phyloP scores from a whole-genome alignment of 2,888 invertebrate species.

The Chrysodeixis includens region DNA sequence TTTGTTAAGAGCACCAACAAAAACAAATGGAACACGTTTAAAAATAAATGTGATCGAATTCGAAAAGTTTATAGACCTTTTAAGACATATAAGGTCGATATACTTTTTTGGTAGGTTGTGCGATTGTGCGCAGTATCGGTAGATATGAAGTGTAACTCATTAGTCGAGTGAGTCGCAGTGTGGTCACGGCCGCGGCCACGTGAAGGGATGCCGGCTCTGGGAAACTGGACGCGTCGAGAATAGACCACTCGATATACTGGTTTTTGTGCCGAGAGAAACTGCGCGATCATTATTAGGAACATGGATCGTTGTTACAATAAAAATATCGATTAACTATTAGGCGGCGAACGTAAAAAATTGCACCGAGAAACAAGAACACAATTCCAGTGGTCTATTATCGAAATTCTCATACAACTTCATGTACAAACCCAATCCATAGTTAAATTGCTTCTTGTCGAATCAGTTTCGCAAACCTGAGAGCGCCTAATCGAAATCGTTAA shows the following conservation, averaged over 20 bases:
- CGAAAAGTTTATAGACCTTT: slow-evolving; percentile 26
- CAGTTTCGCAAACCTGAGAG: slow-evolving; percentile 29
- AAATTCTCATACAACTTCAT: background rate
- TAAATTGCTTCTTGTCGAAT: background rate
- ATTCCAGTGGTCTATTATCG: background rate
- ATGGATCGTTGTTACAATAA: slow-evolving; percentile 5
- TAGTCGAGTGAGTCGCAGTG: slow-evolving; percentile 32
- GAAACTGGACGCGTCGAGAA: slow-evolving; percentile 44
- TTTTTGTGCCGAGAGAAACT: slow-evolving; percentile 50
- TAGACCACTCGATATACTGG: slow-evolving; percentile 30
- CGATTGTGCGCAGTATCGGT: slow-evolving; percentile 32
- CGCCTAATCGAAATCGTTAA: slow-evolving; percentile 23
- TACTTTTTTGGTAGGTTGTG: slow-evolving; percentile 43
- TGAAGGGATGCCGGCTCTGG: slow-evolving; percentile 43
- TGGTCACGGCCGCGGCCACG: slow-evolving; percentile 41
- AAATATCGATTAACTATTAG: background rate
- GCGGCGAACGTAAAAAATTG: background rate
- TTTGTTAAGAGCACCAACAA: background rate
- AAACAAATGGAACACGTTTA: background rate
- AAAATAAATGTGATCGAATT: slow-evolving; percentile 32
- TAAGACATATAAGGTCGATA: slow-evolving; percentile 36
- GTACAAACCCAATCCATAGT: background rate
- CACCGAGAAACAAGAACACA: background rate
- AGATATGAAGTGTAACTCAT: slow-evolving; percentile 44
- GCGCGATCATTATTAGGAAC: slow-evolving; percentile 14